Conservation (phyloP, 2,797 vertebrate species). For the Chaetophractus vellerosus region DNA sequence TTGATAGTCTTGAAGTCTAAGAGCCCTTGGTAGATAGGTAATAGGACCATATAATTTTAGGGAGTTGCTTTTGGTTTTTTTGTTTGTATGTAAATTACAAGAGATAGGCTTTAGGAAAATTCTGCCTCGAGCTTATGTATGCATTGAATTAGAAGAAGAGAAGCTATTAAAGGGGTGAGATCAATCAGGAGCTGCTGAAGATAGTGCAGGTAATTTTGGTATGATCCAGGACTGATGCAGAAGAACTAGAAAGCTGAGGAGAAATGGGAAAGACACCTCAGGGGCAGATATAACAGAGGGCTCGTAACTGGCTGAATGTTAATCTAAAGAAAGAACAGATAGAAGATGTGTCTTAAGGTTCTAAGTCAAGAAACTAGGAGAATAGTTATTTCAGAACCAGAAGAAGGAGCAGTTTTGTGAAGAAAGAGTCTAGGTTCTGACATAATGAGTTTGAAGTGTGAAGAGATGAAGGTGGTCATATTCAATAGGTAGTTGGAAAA, state of each 20-base stretch:
- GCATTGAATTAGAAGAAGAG: background rate
- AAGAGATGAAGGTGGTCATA: background rate
- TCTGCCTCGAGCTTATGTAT: background rate
- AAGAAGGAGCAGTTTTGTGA: background rate
- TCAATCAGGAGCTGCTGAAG: background rate
- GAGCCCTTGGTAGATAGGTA: background rate
- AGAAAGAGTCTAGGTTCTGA: background rate
- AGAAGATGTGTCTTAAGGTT: background rate
- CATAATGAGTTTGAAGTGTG: background rate
- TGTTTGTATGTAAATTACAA: background rate
- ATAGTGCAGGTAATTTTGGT: background rate
- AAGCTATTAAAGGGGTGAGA: background rate
- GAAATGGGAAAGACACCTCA: background rate
- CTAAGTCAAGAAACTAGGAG: background rate
- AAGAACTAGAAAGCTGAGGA: background rate
- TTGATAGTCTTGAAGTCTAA: no score
- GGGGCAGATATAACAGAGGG: accelerated
- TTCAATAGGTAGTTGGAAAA: background rate
- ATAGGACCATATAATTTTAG: background rate
- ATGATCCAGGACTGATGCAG: background rate
- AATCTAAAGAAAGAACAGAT: background rate
- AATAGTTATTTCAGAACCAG: background rate
- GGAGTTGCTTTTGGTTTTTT: background rate
- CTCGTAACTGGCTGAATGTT: background rate
- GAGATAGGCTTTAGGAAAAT: background rate